Evolutionary conservation across 2,888 invertebrate species (phyloP), one percentile per base, ranked within the genome.

Genomic region (Incurvaria masculella): DNA sequence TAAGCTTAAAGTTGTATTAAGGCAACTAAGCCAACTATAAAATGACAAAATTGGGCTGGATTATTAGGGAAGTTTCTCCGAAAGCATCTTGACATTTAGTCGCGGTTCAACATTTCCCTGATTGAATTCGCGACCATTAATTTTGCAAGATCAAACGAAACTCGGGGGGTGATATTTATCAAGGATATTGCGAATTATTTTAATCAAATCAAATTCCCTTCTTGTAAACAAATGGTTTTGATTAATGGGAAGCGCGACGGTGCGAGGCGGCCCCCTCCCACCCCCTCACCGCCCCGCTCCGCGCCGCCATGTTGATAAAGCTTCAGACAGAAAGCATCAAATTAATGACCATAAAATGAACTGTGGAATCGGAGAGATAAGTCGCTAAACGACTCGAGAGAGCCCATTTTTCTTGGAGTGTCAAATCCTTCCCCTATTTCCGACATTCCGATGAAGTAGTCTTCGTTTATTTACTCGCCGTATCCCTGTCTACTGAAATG

Each of bases 261-360:
- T 74, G 72, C 64, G 14, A 3, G 33, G 3, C n/a, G n/a, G n/a
- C n/a, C n/a, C n/a, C n/a, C n/a, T n/a, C n/a, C n/a, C n/a, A n/a
- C n/a, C n/a, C n/a, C n/a, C n/a, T n/a, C n/a, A n/a, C n/a, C n/a
- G n/a, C 33, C 11, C 8, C 6, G 33, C 33, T 23, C 11, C 65
- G 67, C 72, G 70, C 72, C 72, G 72, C 69, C 68, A 72, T 66
- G 70, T 68, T 68, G 76, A 78, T 78, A 78, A 78, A 76, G 74
- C 74, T 74, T n/a, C 72, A 73, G 72, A 64, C 71, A 65, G 72
- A 73, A 75, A 75, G 70, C 70, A 60, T 73, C 68, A 76, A 75
- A 78, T 78, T 78, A 78, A 78, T 78, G 76, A 75, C 75, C 74
- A 78, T 75, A 75, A 78, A 78, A 78, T 78, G 78, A 78, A 78